phyloP scores from a whole-genome alignment of 2,113 vertebrate species.

The Percopsis transmontana region DNA sequence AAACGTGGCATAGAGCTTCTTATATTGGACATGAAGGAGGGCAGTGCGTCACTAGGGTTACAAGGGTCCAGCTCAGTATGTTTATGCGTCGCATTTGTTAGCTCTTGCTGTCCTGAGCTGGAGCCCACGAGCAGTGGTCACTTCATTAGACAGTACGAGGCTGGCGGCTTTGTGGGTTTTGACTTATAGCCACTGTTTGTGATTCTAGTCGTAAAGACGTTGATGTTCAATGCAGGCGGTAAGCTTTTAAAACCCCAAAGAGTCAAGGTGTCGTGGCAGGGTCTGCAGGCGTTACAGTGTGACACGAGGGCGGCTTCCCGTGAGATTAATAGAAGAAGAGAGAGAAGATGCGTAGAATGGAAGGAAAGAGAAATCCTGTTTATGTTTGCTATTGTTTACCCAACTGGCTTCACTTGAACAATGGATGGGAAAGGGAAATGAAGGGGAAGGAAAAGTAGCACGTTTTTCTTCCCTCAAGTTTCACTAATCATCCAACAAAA shows the following conservation, averaged over 20 bases:
- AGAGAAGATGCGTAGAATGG: not conserved
- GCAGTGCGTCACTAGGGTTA: slow-evolving; percentile 27
- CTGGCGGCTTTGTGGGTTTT: not conserved
- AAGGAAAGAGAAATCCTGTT: slow-evolving; percentile 1
- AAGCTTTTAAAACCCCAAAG: slow-evolving; percentile 38
- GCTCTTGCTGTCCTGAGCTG: slow-evolving; percentile 2
- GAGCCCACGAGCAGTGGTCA: slow-evolving; percentile 15
- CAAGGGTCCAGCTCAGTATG: slow-evolving; percentile 73
- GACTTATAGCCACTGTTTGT: slow-evolving; percentile 17
- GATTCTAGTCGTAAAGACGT: slow-evolving; percentile 26
- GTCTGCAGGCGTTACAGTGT: not conserved
- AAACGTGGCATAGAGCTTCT: slow-evolving; percentile 15
- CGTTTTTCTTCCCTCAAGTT: slow-evolving; percentile 33
- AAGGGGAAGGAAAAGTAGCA: slow-evolving; percentile 26
- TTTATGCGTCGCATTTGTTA: slow-evolving; percentile 62
- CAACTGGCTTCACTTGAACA: slow-evolving; percentile 45
- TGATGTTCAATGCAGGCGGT: slow-evolving; percentile 7
- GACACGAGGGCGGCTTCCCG: slow-evolving; percentile 15
- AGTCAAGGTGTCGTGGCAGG: slow-evolving; percentile 20
- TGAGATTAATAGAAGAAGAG: slow-evolving; percentile 1
- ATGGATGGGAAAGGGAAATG: slow-evolving; percentile 6
- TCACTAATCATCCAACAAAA: slow-evolving; percentile 46
- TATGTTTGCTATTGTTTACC: slow-evolving; percentile 45
- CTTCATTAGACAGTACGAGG: not conserved
- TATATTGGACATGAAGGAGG: slow-evolving; percentile 14